A percentile compares a stretch with the other conserved stretches of the same genome.
These are phyloP conservation scores for Mallateleia sp. DNA, from an alignment of 2,888 invertebrate genomes.

Conservation along the genomic window DNA sequence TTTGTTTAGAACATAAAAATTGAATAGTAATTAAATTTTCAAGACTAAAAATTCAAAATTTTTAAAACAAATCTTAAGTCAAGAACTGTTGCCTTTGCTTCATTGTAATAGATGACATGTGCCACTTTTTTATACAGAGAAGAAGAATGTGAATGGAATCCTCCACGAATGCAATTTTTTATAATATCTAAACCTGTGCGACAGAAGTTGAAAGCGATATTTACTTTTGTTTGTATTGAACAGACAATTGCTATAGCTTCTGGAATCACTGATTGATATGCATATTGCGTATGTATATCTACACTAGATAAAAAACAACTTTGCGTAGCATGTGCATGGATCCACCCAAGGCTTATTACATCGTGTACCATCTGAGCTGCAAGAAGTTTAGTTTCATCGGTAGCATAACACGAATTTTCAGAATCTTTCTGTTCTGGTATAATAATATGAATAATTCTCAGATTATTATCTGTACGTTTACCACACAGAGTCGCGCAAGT, in stretches of 20 bases:
- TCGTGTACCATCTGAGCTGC: constrained; percentile 25
- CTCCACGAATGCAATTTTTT: too few relatives aligned
- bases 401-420: constrained; percentile 24
- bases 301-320: constrained; percentile 35
- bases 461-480: constrained; percentile 26
- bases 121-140: too few relatives aligned
- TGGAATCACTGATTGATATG: constrained; percentile 14
- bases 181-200: too few relatives aligned
- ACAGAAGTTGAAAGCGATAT: constrained; percentile 22
- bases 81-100: too few relatives aligned
- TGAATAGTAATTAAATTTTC: too few relatives aligned
- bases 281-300: constrained; percentile 32
- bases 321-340: constrained; percentile 43
- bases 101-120: too few relatives aligned
- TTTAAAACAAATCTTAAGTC: too few relatives aligned
- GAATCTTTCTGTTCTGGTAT: constrained; percentile 34
- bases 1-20: too few relatives aligned
- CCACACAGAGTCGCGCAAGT: constrained; percentile 27
- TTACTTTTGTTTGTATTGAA: constrained; percentile 1
- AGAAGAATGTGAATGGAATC: too few relatives aligned
- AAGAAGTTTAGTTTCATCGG: constrained; percentile 15
- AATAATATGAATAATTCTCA: constrained; percentile 34
- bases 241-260: constrained; percentile 34
- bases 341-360: constrained; percentile 31
- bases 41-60: too few relatives aligned